Base-by-base conservation (phyloP, 2,113 vertebrate species). In the Oenanthe melanoleuca region DNA sequence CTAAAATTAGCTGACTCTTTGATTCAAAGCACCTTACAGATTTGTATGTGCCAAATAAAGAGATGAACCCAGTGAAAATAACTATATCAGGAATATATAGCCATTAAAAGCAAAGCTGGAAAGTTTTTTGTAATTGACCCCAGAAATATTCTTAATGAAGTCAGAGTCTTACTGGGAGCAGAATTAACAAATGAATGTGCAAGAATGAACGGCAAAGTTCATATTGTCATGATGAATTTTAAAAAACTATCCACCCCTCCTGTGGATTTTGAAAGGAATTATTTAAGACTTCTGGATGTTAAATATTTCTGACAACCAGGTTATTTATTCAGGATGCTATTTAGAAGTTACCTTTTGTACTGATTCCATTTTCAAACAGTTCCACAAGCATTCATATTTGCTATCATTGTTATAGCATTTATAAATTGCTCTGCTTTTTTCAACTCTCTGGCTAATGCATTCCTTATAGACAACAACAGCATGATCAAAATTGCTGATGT, bases 161-260 rank as follows among this genome's bases (percentile, higher is more conserved):
- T 16, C 10, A 69, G 9, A 55, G 7, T 47, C 34, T 78, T 87
- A 34, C 5, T 52, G 12, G 12, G 12, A 80, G 4, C 3, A 81
- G 55, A 66, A 53, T n/a, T 81, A 61, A 86, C 44, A 69, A 80
- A 53, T 17, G 2, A 55, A 73, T 70, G 67, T 40, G 22, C 6
- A 74, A 69, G 9, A 70, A 61, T 26, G 4, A 14, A 38, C 2
- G 70, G n/a, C 8, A 70, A 44, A 29, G 1, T 57, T 86, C 7
- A 18, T 23, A 23, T 4, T 50, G 5, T 21, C 17, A 55, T 42
- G 13, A 3, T 24, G 9, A 7, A 17, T 89, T 74, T 83, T 61
- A 4, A 20, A 31, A 44, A 87, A 69, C 29, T 2, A 18, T 34
- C 3, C 8, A 40, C 1, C 1, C 2, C 8, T 31, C 12, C 44